Evolutionary conservation across 2,888 invertebrate species (phyloP).

Genomic region (Caenorhabditis sp.): DNA sequence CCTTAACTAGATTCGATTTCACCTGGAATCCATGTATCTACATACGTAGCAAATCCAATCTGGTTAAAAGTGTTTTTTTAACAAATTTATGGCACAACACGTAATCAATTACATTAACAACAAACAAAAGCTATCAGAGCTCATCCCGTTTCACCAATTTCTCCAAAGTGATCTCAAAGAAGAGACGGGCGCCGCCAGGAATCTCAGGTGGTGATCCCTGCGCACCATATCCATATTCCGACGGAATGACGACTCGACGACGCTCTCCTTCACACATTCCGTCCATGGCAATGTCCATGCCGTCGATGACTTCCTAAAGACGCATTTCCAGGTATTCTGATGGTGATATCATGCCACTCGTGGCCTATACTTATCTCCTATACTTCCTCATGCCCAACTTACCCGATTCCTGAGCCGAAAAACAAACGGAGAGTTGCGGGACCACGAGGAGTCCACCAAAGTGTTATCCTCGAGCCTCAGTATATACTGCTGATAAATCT

Average conservation of each 20-base stretch:
- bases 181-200: conserved; percentile 56
- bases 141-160: conserved; percentile 59
- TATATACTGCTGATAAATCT: conserved; percentile 60
- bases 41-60: too few relatives aligned
- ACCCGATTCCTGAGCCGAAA: conserved; percentile 55
- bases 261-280: conserved; percentile 65
- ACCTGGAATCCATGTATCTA: not conserved
- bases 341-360: too few relatives aligned
- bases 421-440: conserved; percentile 56
- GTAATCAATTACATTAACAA: too few relatives aligned
- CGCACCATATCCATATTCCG: conserved; percentile 62
- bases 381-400: too few relatives aligned
- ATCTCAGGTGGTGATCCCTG: conserved; percentile 61
- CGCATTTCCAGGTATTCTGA: too few relatives aligned
- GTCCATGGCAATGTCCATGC: conserved; percentile 66
- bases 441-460: conserved; percentile 58
- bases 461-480: conserved; percentile 56
- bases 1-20: not conserved
- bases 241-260: conserved; percentile 62
- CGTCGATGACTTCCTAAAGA: conserved; percentile 63
- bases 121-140: conserved; percentile 22
- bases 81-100: conserved; percentile 9
- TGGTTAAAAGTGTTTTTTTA: too few relatives aligned
- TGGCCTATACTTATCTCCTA: too few relatives aligned
- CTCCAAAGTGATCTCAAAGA: conserved; percentile 57